Conservation (phyloP, 2,888 invertebrate genomes). For the Sisyra terminalis region DNA sequence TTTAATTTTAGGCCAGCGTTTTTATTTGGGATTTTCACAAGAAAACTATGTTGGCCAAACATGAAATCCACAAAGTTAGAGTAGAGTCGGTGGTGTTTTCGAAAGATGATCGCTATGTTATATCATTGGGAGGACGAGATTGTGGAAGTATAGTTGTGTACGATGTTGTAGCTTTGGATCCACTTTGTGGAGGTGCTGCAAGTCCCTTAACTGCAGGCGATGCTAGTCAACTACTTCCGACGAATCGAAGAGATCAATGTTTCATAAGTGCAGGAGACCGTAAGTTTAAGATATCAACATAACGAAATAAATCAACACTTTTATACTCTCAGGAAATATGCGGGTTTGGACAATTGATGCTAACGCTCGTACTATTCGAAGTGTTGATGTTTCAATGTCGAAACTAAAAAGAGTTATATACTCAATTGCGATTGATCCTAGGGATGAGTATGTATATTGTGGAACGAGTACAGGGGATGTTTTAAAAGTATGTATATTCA, state of each 20-base stretch:
- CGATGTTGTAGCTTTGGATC: slow-evolving; percentile 39
- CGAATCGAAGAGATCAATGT: slow-evolving; percentile 39
- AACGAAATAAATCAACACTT: background rate
- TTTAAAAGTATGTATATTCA: slow-evolving; percentile 29
- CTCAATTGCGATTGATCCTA: slow-evolving; percentile 50
- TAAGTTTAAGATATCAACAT: slow-evolving; percentile 20
- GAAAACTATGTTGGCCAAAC: slow-evolving; percentile 41
- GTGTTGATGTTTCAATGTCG: slow-evolving; percentile 58
- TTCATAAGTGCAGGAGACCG: slow-evolving; percentile 63
- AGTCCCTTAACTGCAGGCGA: slow-evolving; percentile 50
- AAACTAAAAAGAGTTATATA: slow-evolving; percentile 62
- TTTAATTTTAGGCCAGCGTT: slow-evolving; percentile 40
- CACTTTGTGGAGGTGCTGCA: slow-evolving; percentile 29
- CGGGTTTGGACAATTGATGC: slow-evolving; percentile 60
- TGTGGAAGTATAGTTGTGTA: slow-evolving; percentile 79
- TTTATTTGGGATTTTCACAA: slow-evolving; percentile 75
- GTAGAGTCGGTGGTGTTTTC: slow-evolving; percentile 77
- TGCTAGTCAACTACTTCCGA: slow-evolving; percentile 37
- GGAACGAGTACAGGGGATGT: slow-evolving; percentile 75
- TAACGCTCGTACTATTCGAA: slow-evolving; percentile 48
- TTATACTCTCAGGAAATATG: slow-evolving; percentile 40
- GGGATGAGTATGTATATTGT: slow-evolving; percentile 62
- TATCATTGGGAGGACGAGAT: slow-evolving; percentile 79
- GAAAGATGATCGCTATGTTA: slow-evolving; percentile 59
- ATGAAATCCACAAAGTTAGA: slow-evolving; percentile 77